Conservation (phyloP, 2,797 vertebrate genomes). For the Clarias fuscus region DNA sequence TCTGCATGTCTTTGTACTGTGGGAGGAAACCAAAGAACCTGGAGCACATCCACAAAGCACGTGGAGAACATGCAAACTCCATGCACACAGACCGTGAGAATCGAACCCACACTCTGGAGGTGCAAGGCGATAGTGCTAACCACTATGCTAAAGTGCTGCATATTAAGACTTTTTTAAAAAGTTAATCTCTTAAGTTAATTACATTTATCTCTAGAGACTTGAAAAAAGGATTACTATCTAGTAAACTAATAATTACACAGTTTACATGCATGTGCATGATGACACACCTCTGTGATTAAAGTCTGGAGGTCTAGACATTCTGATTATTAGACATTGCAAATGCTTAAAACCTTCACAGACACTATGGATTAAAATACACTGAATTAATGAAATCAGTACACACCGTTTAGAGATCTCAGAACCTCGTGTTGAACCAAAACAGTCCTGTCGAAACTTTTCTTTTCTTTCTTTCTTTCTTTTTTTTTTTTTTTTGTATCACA, state of each 20-base stretch:
- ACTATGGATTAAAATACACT: not conserved
- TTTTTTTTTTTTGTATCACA: not conserved
- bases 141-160: too few species aligned
- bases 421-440: slow-evolving; percentile 11
- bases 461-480: not conserved
- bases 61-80: too few species aligned
- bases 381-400: slow-evolving; percentile 32
- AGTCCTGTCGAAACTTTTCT: not conserved
- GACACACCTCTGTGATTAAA: not conserved
- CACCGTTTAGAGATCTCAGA: slow-evolving; percentile 26
- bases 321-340: not conserved
- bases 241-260: not conserved
- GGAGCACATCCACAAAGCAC: too few species aligned
- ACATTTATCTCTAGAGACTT: not conserved
- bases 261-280: not conserved
- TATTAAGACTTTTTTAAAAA: too few species aligned
- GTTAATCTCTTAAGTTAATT: not conserved
- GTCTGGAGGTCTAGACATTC: not conserved
- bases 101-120: too few species aligned
- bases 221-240: not conserved
- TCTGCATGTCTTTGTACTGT: too few species aligned
- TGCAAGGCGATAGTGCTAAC: too few species aligned
- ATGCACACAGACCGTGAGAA: too few species aligned
- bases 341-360: not conserved
- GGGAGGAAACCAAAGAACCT: too few species aligned